Evolutionary conservation across 2,888 invertebrate species (phyloP), one percentile per base, ranked within the genome.

Genomic region (Erannis defoliaria): DNA sequence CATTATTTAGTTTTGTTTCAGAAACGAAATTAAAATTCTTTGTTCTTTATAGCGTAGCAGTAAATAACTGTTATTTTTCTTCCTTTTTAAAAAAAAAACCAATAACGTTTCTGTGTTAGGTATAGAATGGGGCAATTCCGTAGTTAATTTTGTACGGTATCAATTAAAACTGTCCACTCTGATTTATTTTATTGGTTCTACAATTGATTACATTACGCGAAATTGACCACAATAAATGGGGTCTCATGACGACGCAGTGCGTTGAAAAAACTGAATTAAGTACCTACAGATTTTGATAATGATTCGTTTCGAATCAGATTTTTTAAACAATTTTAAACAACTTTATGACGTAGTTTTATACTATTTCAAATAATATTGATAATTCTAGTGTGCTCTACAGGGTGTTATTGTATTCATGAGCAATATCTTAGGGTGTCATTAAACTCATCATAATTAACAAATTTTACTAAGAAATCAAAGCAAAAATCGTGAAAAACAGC

Each of bases 171-270:
- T 90, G 91, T 92, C 92, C 76, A 81, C 76, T 77, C 84, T 93
- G 92, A 93, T 92, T 93, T 92, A 93, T 92, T 91, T 92, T 91
- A 93, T 91, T 89, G 92, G 88, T 88, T 86, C 81, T 77, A 81
- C 87, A 93, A 93, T 92, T 91, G 91, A 93, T 93, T 92, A 90
- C 91, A 92, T 92, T 90, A 92, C 91, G 89, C 85, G 86, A 88
- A 92, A 91, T 90, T 90, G 90, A 86, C 91, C 90, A 77, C 89
- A 91, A 89, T 87, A 83, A 86, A 90, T 90, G 88, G 82, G 77
- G 77, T 79, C 83, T 85, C 84, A 82, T 78, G 80, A 79, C 75
- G 75, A 73, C 77, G 84, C 80, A 81, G 56, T 84, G 83, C 82
- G 80, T 78, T 84, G 72, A 81, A 84, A 84, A 54, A 45, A 19